Base-by-base conservation (phyloP, 1,140 invertebrate species). In the Sycobia sp. region DNA sequence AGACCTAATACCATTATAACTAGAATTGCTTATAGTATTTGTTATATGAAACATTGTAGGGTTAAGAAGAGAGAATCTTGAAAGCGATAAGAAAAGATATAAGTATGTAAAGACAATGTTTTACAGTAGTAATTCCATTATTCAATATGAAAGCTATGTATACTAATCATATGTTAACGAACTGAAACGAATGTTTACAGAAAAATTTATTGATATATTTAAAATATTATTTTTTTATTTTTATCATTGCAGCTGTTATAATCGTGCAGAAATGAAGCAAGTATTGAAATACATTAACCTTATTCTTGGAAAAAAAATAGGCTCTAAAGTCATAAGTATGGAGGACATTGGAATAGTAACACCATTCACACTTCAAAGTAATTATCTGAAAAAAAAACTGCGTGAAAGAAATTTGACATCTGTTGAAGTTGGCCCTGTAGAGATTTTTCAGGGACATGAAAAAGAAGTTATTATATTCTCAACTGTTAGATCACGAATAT, bases 381-480 rank as follows among this genome's bases (percentile, higher is more conserved):
- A 72, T 10, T 70, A 72, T 23, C 86, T 89, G 43, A 73, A 85
- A 69, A 81, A 85, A 69, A 82, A 69, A 20, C 64, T 85, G 22
- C 67, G 74, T 23, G 62, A 71, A 38, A 55, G 25, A 50, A 71
- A 66, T 65, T 70, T 74, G 34, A 16, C 56, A 0, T 57, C 70
- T 5, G 68, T 80, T 10, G 57, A 68, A 20, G 88, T 94, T 14
- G 94, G 93, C 2, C 92, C 92, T 1, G 91, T 93, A 3, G 93
- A 96, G 78, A 86, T 89, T 14, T 95, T 94, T 77, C 93, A 95
- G 76, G 93, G 93, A 1, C 89, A 91, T 67, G 93, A 95, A 77
- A 88, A 89, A 69, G 78, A 87, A 25, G 86, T 91, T 1, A 92
- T 96, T 10, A 87, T 96, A 18, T 85, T 94, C 23, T 89, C 90